Percentiles rank a stretch among this genome's conserved stretches.
Evolutionary conservation across 2,113 vertebrate genomes (phyloP).

Genomic region (Corvus hawaiiensis): DNA sequence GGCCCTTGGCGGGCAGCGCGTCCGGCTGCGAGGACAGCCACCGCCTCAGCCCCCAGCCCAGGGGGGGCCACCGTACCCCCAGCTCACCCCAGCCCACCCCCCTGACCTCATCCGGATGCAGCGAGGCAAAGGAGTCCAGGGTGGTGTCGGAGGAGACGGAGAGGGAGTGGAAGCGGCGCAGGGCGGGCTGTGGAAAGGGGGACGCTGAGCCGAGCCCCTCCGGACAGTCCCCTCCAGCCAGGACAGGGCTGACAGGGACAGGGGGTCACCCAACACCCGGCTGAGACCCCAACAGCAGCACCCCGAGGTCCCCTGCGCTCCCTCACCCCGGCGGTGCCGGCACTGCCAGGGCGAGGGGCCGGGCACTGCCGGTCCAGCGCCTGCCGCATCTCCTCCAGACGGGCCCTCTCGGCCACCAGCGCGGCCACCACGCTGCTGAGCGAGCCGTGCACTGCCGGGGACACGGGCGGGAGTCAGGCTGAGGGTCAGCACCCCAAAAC

Average conservation of each 20-base stretch:
- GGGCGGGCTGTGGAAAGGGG: not conserved
- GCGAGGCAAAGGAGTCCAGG: conserved; percentile 84
- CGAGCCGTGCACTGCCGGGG: conserved; percentile 64
- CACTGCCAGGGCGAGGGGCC: not conserved
- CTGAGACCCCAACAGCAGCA: not conserved
- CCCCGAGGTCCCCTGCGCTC: rapidly evolving
- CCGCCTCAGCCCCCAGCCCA: not conserved
- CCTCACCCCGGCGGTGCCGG: not conserved
- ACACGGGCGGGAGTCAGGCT: not conserved
- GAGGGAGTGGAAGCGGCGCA: conserved; percentile 84
- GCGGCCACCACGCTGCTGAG: conserved; percentile 67
- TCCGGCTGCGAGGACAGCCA: conserved; percentile 37
- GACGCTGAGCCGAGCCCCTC: not conserved
- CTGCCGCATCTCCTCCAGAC: conserved; percentile 56
- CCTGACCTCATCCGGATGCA: conserved; percentile 81
- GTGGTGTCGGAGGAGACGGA: conserved; percentile 87
- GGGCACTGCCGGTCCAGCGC: conserved; percentile 16
- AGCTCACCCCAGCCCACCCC: not conserved
- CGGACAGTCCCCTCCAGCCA: not conserved
- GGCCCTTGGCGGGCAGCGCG: conserved; percentile 64
- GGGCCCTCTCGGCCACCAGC: conserved; percentile 54
- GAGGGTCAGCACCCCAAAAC: rapidly evolving
- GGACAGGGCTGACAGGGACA: rapidly evolving
- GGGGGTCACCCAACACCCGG: not conserved
- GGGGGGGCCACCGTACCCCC: rapidly evolving